Conservation (phyloP, 1,140 invertebrate genomes). For the Scaptomyza graminum region DNA sequence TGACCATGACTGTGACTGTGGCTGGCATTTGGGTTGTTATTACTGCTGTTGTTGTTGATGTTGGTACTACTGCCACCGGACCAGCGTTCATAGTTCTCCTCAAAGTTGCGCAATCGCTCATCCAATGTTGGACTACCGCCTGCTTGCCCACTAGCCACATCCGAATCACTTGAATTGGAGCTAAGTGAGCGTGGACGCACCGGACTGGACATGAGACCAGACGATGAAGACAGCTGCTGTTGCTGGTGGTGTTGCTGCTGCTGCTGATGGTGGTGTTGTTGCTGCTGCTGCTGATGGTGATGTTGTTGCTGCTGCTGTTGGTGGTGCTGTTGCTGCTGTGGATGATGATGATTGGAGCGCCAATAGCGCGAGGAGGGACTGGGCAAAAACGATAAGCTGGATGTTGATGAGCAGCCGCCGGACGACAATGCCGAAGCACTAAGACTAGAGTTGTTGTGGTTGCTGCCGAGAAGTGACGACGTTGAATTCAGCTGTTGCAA, state of each 20-base stretch:
- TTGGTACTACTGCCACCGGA: constrained; percentile 87
- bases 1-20: constrained; percentile 18
- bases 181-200: constrained; percentile 87
- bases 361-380: constrained; percentile 75
- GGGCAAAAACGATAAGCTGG: constrained; percentile 61
- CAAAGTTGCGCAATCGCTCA: constrained; percentile 93
- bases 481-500: constrained; percentile 42
- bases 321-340: constrained; percentile 75
- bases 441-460: constrained; percentile 78
- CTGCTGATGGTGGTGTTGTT: constrained; percentile 70
- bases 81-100: constrained; percentile 97
- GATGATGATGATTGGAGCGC: constrained; percentile 75
- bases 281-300: constrained; percentile 31
- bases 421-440: constrained; percentile 40
- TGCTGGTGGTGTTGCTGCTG: constrained; percentile 45
- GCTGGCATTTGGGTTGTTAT: background rate
- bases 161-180: constrained; percentile 86
- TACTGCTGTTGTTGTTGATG: background rate
- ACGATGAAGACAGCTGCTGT: constrained; percentile 44
- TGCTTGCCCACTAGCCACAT: constrained; percentile 84
- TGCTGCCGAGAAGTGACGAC: constrained; percentile 14
- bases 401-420: constrained; percentile 31
- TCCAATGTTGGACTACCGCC: constrained; percentile 89
- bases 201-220: constrained; percentile 83
- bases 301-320: constrained; percentile 52